A percentile compares a stretch with the other conserved stretches of the same genome.
These are phyloP conservation scores for Hydrophis major DNA, from an alignment of 2,797 vertebrate species.

Conservation along the genomic window DNA sequence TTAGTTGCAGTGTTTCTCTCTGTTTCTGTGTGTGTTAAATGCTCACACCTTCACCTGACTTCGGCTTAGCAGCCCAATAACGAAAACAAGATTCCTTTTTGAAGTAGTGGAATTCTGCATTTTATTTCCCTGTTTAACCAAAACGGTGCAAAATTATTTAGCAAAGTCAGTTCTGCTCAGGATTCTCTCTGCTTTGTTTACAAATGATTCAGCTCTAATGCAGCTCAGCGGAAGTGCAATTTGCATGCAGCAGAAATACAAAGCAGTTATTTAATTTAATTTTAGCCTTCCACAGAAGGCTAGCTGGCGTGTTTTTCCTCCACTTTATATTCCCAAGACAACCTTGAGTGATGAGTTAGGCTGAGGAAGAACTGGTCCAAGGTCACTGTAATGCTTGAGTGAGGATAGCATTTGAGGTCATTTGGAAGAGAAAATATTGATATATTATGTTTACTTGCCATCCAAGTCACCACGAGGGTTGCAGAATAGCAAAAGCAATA, in stretches of 20 bases:
- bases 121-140: slow-evolving; percentile 14
- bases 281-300: neutral
- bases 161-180: neutral
- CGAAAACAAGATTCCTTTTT: too few relatives aligned
- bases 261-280: neutral
- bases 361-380: neutral
- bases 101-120: neutral
- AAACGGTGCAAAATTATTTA: neutral
- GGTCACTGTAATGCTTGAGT: neutral
- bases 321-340: neutral
- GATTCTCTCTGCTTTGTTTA: neutral
- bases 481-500: neutral
- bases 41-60: slow-evolving; percentile 16
- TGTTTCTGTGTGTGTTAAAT: slow-evolving; percentile 4
- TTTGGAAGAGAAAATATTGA: neutral
- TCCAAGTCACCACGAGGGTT: neutral
- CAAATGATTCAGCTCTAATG: neutral
- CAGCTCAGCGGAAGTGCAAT: neutral
- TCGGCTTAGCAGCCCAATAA: neutral
- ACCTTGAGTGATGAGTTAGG: neutral
- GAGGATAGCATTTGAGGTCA: neutral
- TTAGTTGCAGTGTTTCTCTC: slow-evolving; percentile 17
- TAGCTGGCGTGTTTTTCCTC: neutral
- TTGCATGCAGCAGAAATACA: neutral
- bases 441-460: neutral